These are phyloP conservation scores for Globicephala melas DNA, from an alignment of 2,113 vertebrate species.

Conservation along the genomic window DNA sequence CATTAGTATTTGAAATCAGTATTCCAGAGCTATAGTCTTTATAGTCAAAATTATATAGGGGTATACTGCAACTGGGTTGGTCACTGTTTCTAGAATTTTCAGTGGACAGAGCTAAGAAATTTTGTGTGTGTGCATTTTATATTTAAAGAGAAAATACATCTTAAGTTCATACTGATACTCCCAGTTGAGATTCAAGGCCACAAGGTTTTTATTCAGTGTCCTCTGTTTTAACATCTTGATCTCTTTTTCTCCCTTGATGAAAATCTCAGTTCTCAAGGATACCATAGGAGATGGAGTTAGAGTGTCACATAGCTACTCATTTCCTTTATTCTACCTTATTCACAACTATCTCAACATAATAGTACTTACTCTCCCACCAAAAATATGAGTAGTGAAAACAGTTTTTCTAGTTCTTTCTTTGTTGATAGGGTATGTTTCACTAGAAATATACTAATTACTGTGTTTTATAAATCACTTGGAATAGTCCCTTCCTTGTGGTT, in stretches of 20 bases:
- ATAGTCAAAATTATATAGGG: not conserved
- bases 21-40: not conserved
- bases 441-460: not conserved
- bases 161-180: not conserved
- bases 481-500: not conserved
- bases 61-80: not conserved
- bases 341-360: not conserved
- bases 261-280: not conserved
- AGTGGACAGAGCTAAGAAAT: not conserved
- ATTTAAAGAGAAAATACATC: constrained; percentile 19
- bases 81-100: constrained; percentile 29
- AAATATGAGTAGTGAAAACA: constrained; percentile 4
- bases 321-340: not conserved
- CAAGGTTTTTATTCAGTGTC: not conserved
- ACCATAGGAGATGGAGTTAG: not conserved
- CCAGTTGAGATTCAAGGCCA: not conserved
- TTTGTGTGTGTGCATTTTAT: not conserved
- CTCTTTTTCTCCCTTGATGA: not conserved
- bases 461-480: constrained; percentile 19
- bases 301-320: not conserved
- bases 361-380: not conserved
- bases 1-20: not conserved
- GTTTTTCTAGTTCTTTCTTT: constrained; percentile 18
- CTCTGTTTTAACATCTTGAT: not conserved
- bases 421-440: not conserved